phyloP scores from a whole-genome alignment of 64 coral and sea anemone species.

The Montipora cactus region DNA sequence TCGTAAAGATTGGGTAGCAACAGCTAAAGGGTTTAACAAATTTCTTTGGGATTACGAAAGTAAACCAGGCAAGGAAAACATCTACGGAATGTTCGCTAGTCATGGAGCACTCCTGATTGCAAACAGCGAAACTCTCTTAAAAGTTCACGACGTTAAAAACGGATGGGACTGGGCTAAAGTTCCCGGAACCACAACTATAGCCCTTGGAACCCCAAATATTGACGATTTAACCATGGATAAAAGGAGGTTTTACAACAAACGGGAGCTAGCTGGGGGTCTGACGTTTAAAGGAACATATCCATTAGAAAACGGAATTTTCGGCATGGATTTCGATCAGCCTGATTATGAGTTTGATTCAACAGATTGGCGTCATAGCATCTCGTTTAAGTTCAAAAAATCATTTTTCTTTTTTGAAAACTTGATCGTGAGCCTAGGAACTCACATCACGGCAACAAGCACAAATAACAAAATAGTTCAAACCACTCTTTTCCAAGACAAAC shows the following conservation, averaged over 20 bases:
- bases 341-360: not conserved
- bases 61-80: conserved; percentile 7
- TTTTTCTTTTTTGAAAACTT: conserved; percentile 76
- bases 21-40: conserved; percentile 67
- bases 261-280: conserved; percentile 54
- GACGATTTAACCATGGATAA: not conserved
- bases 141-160: conserved; percentile 46
- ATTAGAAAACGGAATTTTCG: conserved; percentile 74
- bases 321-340: conserved; percentile 78
- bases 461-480: conserved; percentile 27
- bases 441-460: not conserved
- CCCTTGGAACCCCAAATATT: not conserved
- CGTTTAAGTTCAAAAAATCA: conserved; percentile 82
- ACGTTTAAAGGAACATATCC: conserved; percentile 15
- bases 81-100: conserved; percentile 62
- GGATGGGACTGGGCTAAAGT: conserved; percentile 82
- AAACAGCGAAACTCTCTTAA: conserved; percentile 62
- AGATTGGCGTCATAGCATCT: not conserved
- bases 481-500: conserved; percentile 82
- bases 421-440: conserved; percentile 64
- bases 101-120: conserved; percentile 75
- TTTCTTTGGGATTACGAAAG: conserved; percentile 71
- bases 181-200: conserved; percentile 68
- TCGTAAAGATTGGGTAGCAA: not conserved
- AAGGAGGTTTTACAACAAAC: not conserved